A percentile compares a stretch with the other conserved stretches of the same genome.
phyloP scores from a whole-genome alignment of 2,113 vertebrate species.

The Anguilla japonica region DNA sequence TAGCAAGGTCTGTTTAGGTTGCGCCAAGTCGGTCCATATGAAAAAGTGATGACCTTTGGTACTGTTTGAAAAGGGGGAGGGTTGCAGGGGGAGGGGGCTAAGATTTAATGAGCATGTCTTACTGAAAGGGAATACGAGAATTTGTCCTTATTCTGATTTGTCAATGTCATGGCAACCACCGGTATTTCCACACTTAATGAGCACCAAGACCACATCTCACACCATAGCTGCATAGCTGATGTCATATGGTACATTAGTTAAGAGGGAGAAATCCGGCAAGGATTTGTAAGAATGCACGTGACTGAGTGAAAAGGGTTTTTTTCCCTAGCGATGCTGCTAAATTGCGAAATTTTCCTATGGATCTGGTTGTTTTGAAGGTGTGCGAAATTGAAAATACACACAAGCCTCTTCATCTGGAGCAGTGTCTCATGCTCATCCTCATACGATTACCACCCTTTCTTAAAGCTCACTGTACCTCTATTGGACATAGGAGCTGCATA shows the following conservation, averaged over 20 bases:
- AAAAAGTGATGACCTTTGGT: background rate
- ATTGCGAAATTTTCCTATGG: background rate
- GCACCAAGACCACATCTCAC: background rate
- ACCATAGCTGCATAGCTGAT: background rate
- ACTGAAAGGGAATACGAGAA: background rate
- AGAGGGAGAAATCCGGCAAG: background rate
- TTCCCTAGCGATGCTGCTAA: background rate
- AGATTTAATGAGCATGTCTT: conserved; percentile 2
- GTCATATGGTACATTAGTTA: background rate
- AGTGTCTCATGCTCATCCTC: background rate
- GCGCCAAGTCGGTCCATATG: background rate
- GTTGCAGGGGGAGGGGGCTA: background rate
- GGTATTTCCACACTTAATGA: background rate
- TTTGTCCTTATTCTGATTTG: background rate
- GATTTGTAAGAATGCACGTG: background rate
- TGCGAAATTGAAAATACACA: background rate
- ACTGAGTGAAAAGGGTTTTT: background rate
- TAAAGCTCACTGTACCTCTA: no score
- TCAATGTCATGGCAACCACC: background rate
- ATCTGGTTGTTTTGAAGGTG: background rate
- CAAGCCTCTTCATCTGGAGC: background rate
- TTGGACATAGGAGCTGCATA: background rate
- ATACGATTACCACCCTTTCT: no score
- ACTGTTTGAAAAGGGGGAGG: background rate
- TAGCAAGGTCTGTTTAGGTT: background rate